A percentile compares a stretch with the other conserved stretches of the same genome.
Conservation (phyloP, 1,140 invertebrate genomes). For the Pachyrhynchus sulphureomaculatus region DNA sequence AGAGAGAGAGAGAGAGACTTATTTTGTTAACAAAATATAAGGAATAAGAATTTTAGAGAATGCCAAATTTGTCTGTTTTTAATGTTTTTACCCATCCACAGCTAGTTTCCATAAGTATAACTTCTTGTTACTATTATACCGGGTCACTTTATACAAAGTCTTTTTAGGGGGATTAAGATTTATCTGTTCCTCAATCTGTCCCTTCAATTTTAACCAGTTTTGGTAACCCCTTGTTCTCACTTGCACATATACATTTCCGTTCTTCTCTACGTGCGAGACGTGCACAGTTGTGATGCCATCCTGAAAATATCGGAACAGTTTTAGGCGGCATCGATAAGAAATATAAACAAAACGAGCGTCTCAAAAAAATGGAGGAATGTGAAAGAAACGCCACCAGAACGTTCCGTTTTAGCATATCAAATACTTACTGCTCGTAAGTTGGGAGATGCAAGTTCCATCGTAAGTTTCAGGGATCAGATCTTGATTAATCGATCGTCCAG, state of each 20-base stretch:
- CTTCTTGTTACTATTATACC: constrained; percentile 31
- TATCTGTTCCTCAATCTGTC: constrained; percentile 39
- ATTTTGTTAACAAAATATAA: too few relatives aligned
- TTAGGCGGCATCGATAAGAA: too few relatives aligned
- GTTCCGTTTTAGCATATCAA: too few relatives aligned
- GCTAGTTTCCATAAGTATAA: constrained; percentile 51
- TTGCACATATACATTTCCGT: constrained; percentile 55
- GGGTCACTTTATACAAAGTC: constrained; percentile 21
- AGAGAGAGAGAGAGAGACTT: too few relatives aligned
- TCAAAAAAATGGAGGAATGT: too few relatives aligned
- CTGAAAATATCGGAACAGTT: too few relatives aligned
- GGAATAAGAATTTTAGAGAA: too few relatives aligned
- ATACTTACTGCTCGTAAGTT: constrained; percentile 42
- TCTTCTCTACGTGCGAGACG: constrained; percentile 50
- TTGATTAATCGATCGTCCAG: constrained; percentile 39
- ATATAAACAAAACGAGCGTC: too few relatives aligned
- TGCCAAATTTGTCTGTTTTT: too few relatives aligned
- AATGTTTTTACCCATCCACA: neutral
- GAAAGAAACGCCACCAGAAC: too few relatives aligned
- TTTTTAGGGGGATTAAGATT: constrained; percentile 23
- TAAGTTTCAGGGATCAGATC: constrained; percentile 37
- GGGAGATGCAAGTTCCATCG: constrained; percentile 38
- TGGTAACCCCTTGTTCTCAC: constrained; percentile 49
- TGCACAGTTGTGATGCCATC: constrained; percentile 49
- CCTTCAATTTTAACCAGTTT: constrained; percentile 45